Evolutionary conservation across 2,113 vertebrate genomes (phyloP).

Genomic region (Vombatus ursinus): DNA sequence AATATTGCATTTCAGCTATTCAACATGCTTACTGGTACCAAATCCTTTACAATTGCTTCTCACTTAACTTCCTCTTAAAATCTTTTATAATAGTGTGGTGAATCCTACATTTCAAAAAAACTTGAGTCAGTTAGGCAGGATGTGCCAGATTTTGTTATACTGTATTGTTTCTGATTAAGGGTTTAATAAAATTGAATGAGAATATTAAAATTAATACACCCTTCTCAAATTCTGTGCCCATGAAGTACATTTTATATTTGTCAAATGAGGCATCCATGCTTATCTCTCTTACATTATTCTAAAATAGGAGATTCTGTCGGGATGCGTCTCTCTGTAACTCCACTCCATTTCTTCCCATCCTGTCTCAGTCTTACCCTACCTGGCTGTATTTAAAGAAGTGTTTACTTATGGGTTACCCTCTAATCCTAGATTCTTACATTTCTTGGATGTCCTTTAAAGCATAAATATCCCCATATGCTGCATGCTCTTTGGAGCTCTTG

Average conservation of each 20-base stretch:
- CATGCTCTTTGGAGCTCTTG: background rate
- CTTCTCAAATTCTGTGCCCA: background rate
- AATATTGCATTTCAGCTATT: background rate
- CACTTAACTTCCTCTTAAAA: background rate
- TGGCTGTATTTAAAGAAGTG: conserved; percentile 18
- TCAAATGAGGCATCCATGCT: background rate
- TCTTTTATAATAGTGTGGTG: background rate
- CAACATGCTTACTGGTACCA: background rate
- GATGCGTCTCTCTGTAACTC: background rate
- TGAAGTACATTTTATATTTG: conserved; percentile 23
- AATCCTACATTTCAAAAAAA: background rate
- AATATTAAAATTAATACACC: conserved; percentile 41
- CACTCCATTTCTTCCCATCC: conserved; percentile 1
- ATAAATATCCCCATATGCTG: background rate
- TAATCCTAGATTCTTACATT: background rate
- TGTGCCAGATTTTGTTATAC: conserved; percentile 30
- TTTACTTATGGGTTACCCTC: background rate
- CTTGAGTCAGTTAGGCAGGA: background rate
- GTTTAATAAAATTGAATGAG: conserved; percentile 44
- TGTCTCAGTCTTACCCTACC: background rate
- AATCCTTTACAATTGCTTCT: background rate
- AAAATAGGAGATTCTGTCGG: background rate
- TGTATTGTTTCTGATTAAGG: background rate
- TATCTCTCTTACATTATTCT: background rate
- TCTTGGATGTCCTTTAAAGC: conserved; percentile 4